A percentile compares a stretch with the other conserved stretches of the same genome.
phyloP scores from a whole-genome alignment of 1,140 invertebrate genomes.

The Akabosia matsudoensis region DNA sequence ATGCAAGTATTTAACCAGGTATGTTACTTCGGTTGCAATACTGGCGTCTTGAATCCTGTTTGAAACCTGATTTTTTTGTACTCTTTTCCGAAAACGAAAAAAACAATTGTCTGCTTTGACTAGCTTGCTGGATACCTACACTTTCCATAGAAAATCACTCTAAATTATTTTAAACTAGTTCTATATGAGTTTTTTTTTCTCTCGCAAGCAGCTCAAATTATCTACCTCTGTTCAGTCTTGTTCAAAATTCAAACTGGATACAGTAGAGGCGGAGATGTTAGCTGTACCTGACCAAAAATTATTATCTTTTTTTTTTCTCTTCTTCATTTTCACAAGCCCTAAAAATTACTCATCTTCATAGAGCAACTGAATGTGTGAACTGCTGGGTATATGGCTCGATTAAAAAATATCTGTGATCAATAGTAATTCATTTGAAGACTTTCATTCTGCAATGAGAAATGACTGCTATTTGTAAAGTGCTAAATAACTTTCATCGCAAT shows the following conservation, averaged over 20 bases:
- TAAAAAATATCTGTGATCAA: no score
- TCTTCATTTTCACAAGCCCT: background rate
- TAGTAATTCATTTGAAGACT: no score
- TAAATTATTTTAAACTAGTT: slow-evolving; percentile 13
- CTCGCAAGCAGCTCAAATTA: no score
- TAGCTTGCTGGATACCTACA: background rate
- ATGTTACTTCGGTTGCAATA: background rate
- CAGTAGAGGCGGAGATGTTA: slow-evolving; percentile 16
- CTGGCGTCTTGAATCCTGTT: slow-evolving; percentile 4
- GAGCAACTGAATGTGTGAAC: no score
- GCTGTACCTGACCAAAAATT: slow-evolving; percentile 5
- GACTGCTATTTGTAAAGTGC: background rate
- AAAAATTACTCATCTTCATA: no score
- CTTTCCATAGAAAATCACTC: slow-evolving; percentile 11
- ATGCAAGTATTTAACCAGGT: background rate
- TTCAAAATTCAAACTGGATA: no score
- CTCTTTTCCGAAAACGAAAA: background rate
- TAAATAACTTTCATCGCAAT: background rate
- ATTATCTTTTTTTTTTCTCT: background rate
- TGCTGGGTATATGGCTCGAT: no score
- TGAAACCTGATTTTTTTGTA: slow-evolving; percentile 10
- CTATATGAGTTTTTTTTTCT: background rate
- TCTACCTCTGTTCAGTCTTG: no score
- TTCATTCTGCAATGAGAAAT: no score
- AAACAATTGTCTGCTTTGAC: background rate